Evolutionary conservation across 2,113 vertebrate species (phyloP), one percentile per base, ranked within the genome.

Genomic region (Leptobrachium ailaonicum): DNA sequence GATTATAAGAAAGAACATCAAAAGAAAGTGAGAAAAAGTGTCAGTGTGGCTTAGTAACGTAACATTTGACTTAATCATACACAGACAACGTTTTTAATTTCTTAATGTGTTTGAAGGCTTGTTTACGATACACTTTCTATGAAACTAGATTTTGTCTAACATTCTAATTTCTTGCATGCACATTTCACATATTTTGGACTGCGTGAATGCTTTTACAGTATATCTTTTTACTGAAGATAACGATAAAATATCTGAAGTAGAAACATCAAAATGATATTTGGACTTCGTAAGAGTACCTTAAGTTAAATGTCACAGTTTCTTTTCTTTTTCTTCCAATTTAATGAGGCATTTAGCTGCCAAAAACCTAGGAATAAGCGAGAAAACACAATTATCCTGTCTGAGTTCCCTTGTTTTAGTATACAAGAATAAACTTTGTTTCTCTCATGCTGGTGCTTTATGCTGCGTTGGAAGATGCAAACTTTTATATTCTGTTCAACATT

Each of bases 11-110:
- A 85, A 82, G 83, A 84, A 85, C 85, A 83, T 89, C 86, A 89
- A 80, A 85, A 87, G 85, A 7, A 88, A 83, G 77, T 86, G 76
- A 86, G 82, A 84, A 85, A 82, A 89, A 84, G 80, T 7, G 76
- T 86, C 84, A 80, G 2, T 83, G 75, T 88, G 83, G 83, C 80
- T 90, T 90, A 85, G 83, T 86, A 89, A 88, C 83, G 88, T 89
- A 90, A 87, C 87, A 87, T 86, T 88, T 85, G 83, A 86, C 87
- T 79, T 88, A 88, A 89, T 89, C 87, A 87, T 87, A 77, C 79
- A 83, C 83, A 89, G 89, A 89, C 86, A 88, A 88, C 88, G 84
- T 82, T 82, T 80, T 82, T 86, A 88, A 84, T 32, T 85, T 86
- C 88, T 88, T 88, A 87, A 86, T 89, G 87, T 86, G 72, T 75